Conservation (phyloP, 1,140 invertebrate species). For the Rhizoglyphus robini region DNA sequence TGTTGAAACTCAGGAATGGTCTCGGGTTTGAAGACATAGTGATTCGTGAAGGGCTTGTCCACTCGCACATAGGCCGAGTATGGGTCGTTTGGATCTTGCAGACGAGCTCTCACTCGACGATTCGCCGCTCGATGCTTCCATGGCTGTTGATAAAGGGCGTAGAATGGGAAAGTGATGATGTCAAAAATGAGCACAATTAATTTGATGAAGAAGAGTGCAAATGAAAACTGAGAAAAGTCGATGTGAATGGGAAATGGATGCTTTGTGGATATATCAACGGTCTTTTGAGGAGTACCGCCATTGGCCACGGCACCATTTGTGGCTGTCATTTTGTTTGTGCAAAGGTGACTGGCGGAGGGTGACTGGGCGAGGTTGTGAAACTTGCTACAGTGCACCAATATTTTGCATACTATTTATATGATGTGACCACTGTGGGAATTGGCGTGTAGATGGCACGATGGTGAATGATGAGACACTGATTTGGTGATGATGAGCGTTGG, state of each 20-base stretch:
- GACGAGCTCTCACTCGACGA: not conserved
- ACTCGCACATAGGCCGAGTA: slow-evolving; percentile 16
- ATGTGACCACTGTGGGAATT: too few relatives aligned
- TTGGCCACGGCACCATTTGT: not conserved
- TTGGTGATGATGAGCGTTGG: too few relatives aligned
- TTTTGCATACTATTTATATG: too few relatives aligned
- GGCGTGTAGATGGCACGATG: too few relatives aligned
- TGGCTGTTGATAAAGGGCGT: slow-evolving; percentile 67
- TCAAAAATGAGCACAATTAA: slow-evolving; percentile 51
- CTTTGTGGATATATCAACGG: not conserved
- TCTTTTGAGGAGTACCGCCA: not conserved
- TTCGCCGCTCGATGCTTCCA: slow-evolving; percentile 44
- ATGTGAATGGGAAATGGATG: slow-evolving; percentile 7
- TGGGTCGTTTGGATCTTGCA: slow-evolving; percentile 19
- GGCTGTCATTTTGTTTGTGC: not conserved
- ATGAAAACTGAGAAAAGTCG: not conserved
- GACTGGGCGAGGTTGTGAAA: too few relatives aligned
- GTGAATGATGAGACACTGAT: too few relatives aligned
- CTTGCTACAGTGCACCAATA: too few relatives aligned
- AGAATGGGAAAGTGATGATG: slow-evolving; percentile 72
- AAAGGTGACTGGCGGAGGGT: too few relatives aligned
- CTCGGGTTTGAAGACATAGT: slow-evolving; percentile 47
- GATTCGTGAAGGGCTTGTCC: not conserved
- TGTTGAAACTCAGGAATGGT: slow-evolving; percentile 74
- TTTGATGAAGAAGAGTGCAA: slow-evolving; percentile 29